phyloP scores from a whole-genome alignment of 2,888 invertebrate species.

The Torymus auratus region DNA sequence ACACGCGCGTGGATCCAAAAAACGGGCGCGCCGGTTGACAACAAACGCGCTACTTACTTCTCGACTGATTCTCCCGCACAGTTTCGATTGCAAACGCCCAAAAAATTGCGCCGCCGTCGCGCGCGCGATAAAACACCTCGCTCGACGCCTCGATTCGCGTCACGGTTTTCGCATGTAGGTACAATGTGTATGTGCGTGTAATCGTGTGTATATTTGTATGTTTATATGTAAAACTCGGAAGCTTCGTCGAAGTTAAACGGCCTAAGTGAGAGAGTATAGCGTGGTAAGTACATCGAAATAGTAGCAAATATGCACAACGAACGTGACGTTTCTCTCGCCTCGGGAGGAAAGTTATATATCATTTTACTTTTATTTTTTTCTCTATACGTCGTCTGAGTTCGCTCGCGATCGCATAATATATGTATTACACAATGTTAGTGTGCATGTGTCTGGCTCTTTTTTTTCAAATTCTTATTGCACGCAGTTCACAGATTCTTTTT shows the following conservation, averaged over 20 bases:
- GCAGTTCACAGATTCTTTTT: not conserved
- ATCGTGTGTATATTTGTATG: conserved; percentile 11
- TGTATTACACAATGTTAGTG: too few relatives aligned
- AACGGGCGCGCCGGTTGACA: not conserved
- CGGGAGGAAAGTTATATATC: too few relatives aligned
- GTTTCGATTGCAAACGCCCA: conserved; percentile 5
- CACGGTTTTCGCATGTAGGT: conserved; percentile 1
- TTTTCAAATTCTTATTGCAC: conserved; percentile 14
- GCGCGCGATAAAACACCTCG: not conserved
- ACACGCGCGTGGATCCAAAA: conserved; percentile 34
- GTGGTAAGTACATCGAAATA: conserved; percentile 23
- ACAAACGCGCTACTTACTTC: not conserved
- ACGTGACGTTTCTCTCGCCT: not conserved
- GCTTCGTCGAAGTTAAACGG: conserved; percentile 30
- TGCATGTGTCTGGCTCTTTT: not conserved
- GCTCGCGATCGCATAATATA: too few relatives aligned
- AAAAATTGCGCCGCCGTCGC: conserved; percentile 5
- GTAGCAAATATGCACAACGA: conserved; percentile 19
- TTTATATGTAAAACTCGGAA: conserved; percentile 29
- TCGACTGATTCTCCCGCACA: conserved; percentile 1
- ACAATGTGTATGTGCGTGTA: not conserved
- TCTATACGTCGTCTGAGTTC: conserved; percentile 6
- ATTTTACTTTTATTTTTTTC: not conserved
- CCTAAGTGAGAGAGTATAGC: conserved; percentile 24
- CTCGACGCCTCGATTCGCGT: not conserved